Evolutionary conservation across 1,140 invertebrate species (phyloP), one percentile per base, ranked within the genome.

Genomic region (Drosophila triauraria): DNA sequence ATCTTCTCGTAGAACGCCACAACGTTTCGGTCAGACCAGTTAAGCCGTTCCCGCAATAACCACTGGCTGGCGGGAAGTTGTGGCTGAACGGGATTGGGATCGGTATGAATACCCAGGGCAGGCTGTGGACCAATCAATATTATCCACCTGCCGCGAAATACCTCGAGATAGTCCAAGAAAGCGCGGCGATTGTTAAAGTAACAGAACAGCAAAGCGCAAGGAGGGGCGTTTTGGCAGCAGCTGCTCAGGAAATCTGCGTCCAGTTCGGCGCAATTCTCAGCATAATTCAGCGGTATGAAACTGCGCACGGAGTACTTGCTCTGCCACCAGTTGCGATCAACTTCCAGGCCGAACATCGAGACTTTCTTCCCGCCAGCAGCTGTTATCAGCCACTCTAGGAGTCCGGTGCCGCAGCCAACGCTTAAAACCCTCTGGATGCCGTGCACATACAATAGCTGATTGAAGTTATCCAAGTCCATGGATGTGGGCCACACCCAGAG

Each of bases 141-240:
- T 7, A 97, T 75, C 47, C 95, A 93, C 25, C 93, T 93, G 2
- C 96, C 96, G 4, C 87, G 82, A 84, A 94, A 96, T 50, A 93
- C 77, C 35, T 93, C 86, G n/a, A 96, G 85, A 82, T 97, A 97
- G 9, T 95, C 92, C 7, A 93, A 64, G 91, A 97, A 97, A 17
- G 95, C 95, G 7, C 60, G 40, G 1, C 94, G 94, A 72, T 96
- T 95, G 76, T 96, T 97, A 80, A 97, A 97, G 81, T 97, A 97
- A 80, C 96, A 97, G 84, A 97, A 97, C 27, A 97, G 78, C 53
- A 96, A 78, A 0, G 95, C 95, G 58, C 94, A 94, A n/a, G 92
- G 87, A 15, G 78, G 48, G 1, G n/a, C 6, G 43, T 51, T 63
- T 2, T 48, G 35, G n/a, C 82, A 90, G 50, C 88, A 91, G 15